Conservation (phyloP, 1,140 invertebrate genomes). For the Geopemphigus sp. region DNA sequence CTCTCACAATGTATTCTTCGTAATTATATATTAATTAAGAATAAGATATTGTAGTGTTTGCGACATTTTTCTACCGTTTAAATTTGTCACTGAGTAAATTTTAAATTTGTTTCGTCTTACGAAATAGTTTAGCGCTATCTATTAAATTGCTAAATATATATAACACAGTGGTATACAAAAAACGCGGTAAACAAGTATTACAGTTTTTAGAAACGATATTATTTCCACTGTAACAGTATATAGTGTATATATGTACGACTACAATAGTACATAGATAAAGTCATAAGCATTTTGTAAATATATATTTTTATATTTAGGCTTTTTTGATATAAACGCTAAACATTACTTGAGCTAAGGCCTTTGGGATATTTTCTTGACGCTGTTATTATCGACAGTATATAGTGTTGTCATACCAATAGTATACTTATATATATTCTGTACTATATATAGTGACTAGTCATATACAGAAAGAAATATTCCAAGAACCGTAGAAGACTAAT, state of each 20-base stretch:
- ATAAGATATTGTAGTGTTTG: no score
- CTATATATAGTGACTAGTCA: background rate
- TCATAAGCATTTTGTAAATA: background rate
- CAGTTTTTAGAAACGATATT: background rate
- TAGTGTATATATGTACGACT: no score
- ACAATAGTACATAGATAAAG: background rate
- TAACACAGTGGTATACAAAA: no score
- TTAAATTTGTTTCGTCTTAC: no score
- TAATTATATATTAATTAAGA: no score
- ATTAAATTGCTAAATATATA: no score
- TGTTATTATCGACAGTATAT: conserved; percentile 11
- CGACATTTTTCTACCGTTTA: no score
- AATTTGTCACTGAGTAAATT: no score
- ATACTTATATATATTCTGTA: background rate
- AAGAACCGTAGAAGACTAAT: conserved; percentile 32
- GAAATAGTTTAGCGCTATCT: no score
- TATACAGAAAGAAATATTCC: conserved; percentile 26
- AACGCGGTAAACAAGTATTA: background rate
- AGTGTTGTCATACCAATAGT: background rate
- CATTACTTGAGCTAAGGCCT: background rate
- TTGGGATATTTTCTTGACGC: conserved; percentile 14
- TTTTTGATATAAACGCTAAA: background rate
- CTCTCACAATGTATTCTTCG: no score
- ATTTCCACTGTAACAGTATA: background rate
- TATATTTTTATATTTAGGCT: background rate